Evolutionary conservation across 2,888 invertebrate species (phyloP).

Genomic region (Pristionchus japonicus): DNA sequence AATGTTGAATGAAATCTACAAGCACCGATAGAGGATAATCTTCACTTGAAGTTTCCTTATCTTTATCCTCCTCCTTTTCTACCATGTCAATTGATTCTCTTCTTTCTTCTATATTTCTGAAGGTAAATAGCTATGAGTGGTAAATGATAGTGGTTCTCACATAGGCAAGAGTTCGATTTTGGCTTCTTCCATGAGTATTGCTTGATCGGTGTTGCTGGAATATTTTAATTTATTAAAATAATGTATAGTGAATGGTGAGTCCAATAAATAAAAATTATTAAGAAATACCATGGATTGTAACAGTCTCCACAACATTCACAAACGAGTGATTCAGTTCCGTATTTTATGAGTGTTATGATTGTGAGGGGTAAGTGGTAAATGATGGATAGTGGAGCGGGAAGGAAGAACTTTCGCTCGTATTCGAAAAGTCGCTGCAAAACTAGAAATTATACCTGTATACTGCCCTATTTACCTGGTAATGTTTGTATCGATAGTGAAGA

Average conservation of each 20-base stretch:
- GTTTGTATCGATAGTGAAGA: conserved; percentile 58
- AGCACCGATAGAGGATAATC: background rate
- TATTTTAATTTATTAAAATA: too few species aligned
- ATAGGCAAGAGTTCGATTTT: background rate
- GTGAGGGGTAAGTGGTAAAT: background rate
- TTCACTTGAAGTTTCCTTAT: background rate
- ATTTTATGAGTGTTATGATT: background rate
- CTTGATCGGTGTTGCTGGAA: background rate
- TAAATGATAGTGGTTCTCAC: too few species aligned
- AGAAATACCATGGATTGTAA: too few species aligned
- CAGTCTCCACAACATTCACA: background rate
- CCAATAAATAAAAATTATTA: too few species aligned
- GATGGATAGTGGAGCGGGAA: background rate
- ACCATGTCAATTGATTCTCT: background rate
- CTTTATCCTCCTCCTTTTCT: background rate
- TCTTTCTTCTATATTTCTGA: background rate
- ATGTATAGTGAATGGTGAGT: background rate
- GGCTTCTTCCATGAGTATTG: background rate
- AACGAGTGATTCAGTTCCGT: background rate
- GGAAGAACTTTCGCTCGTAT: background rate
- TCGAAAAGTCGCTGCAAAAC: background rate
- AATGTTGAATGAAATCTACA: background rate
- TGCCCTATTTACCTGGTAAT: conserved; percentile 46
- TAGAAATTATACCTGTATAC: background rate
- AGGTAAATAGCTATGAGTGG: background rate